phyloP scores from a whole-genome alignment of 2,888 invertebrate species.

The Dynastes tityus region DNA sequence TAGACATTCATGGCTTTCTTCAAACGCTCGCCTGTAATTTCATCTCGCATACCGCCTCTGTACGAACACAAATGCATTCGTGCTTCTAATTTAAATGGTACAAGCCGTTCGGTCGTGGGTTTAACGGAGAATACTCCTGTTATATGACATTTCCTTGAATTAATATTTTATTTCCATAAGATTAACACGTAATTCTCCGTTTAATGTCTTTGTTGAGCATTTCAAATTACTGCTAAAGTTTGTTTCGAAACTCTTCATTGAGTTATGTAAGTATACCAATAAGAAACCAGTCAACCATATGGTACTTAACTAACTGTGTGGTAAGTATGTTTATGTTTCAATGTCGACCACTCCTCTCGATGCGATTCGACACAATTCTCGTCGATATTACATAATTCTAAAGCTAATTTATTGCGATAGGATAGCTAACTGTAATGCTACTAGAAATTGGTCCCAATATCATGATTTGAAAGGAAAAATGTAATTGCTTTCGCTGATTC shows the following conservation, averaged over 20 bases:
- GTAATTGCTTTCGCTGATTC: too few relatives aligned
- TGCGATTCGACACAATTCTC: slow-evolving; percentile 28
- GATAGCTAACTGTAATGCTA: not conserved
- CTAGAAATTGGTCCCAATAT: not conserved
- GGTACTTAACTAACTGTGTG: slow-evolving; percentile 55
- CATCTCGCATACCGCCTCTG: slow-evolving; percentile 43
- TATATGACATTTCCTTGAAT: slow-evolving; percentile 39
- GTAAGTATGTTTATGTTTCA: slow-evolving; percentile 50
- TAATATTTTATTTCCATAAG: slow-evolving; percentile 26
- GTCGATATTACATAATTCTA: slow-evolving; percentile 37
- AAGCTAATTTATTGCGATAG: slow-evolving; percentile 19
- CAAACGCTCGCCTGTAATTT: slow-evolving; percentile 44
- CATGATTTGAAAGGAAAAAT: too few relatives aligned
- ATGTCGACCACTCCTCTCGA: slow-evolving; percentile 54
- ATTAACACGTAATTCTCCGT: slow-evolving; percentile 27
- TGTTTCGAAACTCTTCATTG: slow-evolving; percentile 47
- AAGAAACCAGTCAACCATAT: slow-evolving; percentile 52
- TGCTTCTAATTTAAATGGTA: slow-evolving; percentile 40
- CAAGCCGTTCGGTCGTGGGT: slow-evolving; percentile 15
- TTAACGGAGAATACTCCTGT: slow-evolving; percentile 16
- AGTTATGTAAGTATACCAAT: slow-evolving; percentile 43
- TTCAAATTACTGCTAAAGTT: slow-evolving; percentile 31
- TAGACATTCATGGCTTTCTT: slow-evolving; percentile 47
- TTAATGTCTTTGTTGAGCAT: slow-evolving; percentile 25
- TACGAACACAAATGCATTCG: slow-evolving; percentile 39